Percentiles rank a stretch among this genome's conserved stretches.
These are phyloP conservation scores for Oxycera nigricornis DNA, from an alignment of 2,888 invertebrate species.

Conservation along the genomic window DNA sequence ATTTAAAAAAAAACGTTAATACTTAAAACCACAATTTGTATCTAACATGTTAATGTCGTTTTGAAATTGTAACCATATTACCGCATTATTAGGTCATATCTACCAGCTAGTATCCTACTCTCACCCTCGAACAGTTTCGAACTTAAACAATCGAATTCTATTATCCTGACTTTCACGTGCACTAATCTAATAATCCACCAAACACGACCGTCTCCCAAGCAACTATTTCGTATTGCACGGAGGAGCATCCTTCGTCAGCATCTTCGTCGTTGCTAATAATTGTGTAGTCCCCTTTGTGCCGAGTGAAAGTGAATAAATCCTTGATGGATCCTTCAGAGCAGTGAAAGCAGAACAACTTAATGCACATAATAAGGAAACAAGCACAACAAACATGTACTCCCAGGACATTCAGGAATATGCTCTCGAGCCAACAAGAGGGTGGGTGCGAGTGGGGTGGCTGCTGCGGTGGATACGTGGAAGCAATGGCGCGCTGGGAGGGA, in stretches of 20 bases:
- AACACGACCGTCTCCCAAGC: neutral
- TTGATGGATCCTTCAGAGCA: constrained; percentile 10
- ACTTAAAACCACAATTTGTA: too few species aligned
- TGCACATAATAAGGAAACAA: constrained; percentile 34
- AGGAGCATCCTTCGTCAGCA: neutral
- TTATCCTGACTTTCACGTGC: neutral
- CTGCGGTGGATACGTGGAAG: neutral
- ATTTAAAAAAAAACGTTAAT: too few species aligned
- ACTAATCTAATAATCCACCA: constrained; percentile 15
- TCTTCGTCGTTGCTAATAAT: constrained; percentile 2
- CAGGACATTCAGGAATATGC: constrained; percentile 27
- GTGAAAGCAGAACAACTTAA: constrained; percentile 27
- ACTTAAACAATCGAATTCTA: neutral
- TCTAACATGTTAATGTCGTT: too few species aligned
- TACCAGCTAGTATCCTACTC: too few species aligned
- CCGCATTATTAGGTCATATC: too few species aligned
- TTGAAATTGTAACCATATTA: too few species aligned
- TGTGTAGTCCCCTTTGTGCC: constrained; percentile 19
- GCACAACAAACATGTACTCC: constrained; percentile 5
- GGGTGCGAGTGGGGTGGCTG: neutral
- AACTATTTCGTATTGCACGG: neutral
- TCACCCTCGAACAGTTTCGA: too few species aligned
- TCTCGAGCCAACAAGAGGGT: neutral
- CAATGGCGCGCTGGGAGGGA: neutral
- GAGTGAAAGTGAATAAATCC: neutral